These are phyloP conservation scores for Melipona beecheii DNA, from an alignment of 2,888 invertebrate species.

Conservation along the genomic window DNA sequence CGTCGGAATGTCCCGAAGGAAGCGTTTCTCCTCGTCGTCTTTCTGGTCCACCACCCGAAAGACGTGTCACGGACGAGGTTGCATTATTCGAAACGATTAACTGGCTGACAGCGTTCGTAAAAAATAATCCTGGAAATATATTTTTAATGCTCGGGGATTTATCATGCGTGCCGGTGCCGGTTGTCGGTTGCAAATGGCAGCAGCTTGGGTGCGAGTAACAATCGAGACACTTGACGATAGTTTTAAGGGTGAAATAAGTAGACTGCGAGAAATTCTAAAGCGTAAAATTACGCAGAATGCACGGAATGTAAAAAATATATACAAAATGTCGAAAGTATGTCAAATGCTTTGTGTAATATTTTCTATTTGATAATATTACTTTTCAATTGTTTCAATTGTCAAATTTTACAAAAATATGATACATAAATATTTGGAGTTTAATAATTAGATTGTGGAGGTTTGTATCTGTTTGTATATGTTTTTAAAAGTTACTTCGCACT, in stretches of 20 bases:
- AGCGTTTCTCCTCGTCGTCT: slow-evolving; percentile 71
- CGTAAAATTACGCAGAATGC: too few species aligned
- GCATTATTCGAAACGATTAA: slow-evolving; percentile 79
- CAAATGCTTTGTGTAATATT: too few species aligned
- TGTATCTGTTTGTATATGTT: too few species aligned
- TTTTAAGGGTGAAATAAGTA: not conserved
- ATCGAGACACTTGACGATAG: not conserved
- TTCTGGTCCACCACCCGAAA: slow-evolving; percentile 66
- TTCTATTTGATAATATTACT: too few species aligned
- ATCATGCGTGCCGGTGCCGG: slow-evolving; percentile 5
- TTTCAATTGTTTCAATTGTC: too few species aligned
- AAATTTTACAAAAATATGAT: too few species aligned
- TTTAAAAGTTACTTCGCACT: too few species aligned
- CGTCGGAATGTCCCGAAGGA: slow-evolving; percentile 78
- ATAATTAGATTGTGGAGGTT: too few species aligned
- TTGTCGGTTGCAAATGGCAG: slow-evolving; percentile 8
- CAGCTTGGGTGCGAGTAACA: not conserved
- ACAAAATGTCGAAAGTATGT: too few species aligned
- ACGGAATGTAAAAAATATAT: too few species aligned
- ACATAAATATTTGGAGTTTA: too few species aligned
- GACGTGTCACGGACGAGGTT: slow-evolving; percentile 74
- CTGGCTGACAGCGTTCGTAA: slow-evolving; percentile 74
- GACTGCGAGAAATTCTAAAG: too few species aligned
- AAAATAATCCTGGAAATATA: slow-evolving; percentile 69
- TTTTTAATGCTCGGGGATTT: slow-evolving; percentile 54